Evolutionary conservation across 2,888 invertebrate species (phyloP).

Genomic region (Punctoribates punctum): DNA sequence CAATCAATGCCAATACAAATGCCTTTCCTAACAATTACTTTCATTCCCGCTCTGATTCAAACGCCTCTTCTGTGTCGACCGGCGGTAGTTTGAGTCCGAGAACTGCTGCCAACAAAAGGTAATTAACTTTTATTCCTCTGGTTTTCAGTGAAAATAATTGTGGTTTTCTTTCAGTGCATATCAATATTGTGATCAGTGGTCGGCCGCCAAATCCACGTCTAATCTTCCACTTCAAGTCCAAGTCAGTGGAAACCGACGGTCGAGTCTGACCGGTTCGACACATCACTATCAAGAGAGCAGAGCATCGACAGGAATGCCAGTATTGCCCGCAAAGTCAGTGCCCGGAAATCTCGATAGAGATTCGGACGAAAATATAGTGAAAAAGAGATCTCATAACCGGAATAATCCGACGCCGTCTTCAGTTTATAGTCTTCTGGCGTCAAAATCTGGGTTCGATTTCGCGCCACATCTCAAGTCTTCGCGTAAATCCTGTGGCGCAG

Average conservation of each 20-base stretch:
- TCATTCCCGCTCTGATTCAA: conserved; percentile 40
- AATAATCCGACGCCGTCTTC: conserved; percentile 37
- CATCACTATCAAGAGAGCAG: conserved; percentile 2
- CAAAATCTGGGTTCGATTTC: conserved; percentile 35
- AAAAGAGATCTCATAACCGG: conserved; percentile 32
- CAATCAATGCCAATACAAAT: conserved; percentile 11
- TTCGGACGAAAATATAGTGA: conserved; percentile 33
- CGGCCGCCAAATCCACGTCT: conserved; percentile 33
- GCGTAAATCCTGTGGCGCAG: conserved; percentile 21
- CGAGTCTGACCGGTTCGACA: conserved; percentile 14
- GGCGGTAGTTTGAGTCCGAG: conserved; percentile 21
- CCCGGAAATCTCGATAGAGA: conserved; percentile 22
- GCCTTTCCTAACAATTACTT: conserved; percentile 11
- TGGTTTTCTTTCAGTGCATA: background rate
- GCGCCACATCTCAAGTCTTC: background rate
- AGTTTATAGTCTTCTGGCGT: conserved; percentile 34
- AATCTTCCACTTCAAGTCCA: conserved; percentile 36
- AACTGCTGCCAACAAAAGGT: conserved; percentile 40
- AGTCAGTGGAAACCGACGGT: conserved; percentile 17
- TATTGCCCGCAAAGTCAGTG: conserved; percentile 26
- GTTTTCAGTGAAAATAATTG: background rate
- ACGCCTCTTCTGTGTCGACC: conserved; percentile 32
- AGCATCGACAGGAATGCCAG: conserved; percentile 7
- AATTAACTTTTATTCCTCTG: background rate
- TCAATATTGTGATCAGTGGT: conserved; percentile 35